Base-by-base conservation (phyloP, 2,888 invertebrate genomes). In the Pterostichus niger region DNA sequence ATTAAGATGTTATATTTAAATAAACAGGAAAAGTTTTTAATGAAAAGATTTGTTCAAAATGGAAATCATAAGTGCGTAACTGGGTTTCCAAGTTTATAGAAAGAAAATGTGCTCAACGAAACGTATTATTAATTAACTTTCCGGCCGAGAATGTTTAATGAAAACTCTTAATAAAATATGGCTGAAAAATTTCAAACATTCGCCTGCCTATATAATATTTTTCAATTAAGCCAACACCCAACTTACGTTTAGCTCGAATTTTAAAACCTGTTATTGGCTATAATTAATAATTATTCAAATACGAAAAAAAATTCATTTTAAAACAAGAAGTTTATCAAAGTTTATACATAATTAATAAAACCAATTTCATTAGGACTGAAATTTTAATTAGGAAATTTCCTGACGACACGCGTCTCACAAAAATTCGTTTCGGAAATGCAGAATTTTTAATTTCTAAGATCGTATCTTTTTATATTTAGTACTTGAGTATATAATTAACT, bases 231-330 rank as follows among this genome's bases (percentile, higher is more conserved):
- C 40, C 15, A 68, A 31, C 54, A 54, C 54, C 54, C 6, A 40
- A 40, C 40, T 40, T 40, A 54, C 54, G 54, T 13, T 54, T 54
- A 17, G 9, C 54, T 11, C 13, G 17, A 54, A 54, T 35, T 68
- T 68, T 68, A 40, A 54, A 54, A 54, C 17, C 17, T 54, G 54
- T 54, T 13, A 68, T 68, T 68, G 68, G 35, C 68, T 24, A 76
- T 52, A 76, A 76, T 76, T 76, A 76, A 49, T 76, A 76, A 76
- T 76, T 76, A 76, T 76, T 49, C 49, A 17, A 52, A 76, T 59
- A 76, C 3, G 24, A 24, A 3, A 59, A 31, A 77, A 77, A 77
- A 35, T 77, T 56, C 56, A 54, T 35, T 44, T 40, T 40, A 49
- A 11, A 49, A 49, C 40, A 17, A 31, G 10, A 49, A 75, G 75